Conservation (phyloP, 2,113 vertebrate genomes). For the Sebastes schlegelii region DNA sequence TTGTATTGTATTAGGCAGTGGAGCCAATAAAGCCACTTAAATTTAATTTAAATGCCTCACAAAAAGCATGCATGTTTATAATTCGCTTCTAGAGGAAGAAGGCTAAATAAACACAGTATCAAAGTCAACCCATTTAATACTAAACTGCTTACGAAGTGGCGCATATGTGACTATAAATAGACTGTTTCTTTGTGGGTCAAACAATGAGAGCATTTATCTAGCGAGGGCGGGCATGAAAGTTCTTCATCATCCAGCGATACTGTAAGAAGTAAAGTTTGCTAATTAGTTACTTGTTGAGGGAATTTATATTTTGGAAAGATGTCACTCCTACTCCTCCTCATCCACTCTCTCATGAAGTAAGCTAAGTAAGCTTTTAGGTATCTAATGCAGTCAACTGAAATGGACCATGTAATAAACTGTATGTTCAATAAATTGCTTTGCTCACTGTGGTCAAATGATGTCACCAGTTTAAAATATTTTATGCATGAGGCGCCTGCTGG, state of each 20-base stretch:
- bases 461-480: neutral
- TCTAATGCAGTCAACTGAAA: constrained; percentile 43
- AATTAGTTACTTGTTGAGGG: neutral
- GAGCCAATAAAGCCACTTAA: too few relatives aligned
- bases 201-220: constrained; percentile 38
- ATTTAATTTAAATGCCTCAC: neutral
- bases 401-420: constrained; percentile 61
- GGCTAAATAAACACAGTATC: neutral
- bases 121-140: constrained; percentile 26
- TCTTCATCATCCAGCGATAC: neutral
- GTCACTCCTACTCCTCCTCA: neutral
- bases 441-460: constrained; percentile 25
- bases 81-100: neutral
- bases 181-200: constrained; percentile 35
- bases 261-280: neutral
- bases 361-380: constrained; percentile 15
- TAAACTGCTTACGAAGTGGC: constrained; percentile 29
- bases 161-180: constrained; percentile 48
- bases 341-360: constrained; percentile 18
- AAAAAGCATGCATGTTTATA: neutral
- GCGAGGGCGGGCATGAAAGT: neutral
- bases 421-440: constrained; percentile 60
- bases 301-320: constrained; percentile 9
- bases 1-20: neutral
- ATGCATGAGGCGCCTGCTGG: neutral